phyloP scores from a whole-genome alignment of 2,888 invertebrate genomes.

The Heliconius aoede region DNA sequence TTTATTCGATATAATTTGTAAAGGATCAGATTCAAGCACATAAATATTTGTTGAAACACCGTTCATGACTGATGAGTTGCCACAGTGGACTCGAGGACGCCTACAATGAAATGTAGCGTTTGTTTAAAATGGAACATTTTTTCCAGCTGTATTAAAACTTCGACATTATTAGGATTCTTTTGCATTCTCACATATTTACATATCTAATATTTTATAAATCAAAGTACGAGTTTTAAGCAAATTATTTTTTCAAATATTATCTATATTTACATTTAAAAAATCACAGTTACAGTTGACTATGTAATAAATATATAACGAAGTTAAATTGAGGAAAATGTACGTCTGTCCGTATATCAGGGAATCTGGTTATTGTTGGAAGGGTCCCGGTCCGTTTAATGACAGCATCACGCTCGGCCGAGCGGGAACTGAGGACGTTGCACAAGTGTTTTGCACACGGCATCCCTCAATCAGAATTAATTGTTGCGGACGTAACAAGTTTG shows the following conservation, averaged over 20 bases:
- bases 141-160: too few relatives aligned
- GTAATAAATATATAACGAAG: neutral
- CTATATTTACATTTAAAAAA: neutral
- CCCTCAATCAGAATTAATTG: slow-evolving; percentile 63
- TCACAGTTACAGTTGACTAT: neutral
- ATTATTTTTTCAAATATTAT: too few relatives aligned
- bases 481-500: slow-evolving; percentile 39
- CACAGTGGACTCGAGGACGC: neutral
- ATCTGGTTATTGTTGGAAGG: slow-evolving; percentile 53
- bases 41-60: slow-evolving; percentile 41
- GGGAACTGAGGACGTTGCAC: slow-evolving; percentile 58
- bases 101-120: too few relatives aligned
- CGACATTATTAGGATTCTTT: too few relatives aligned
- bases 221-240: too few relatives aligned
- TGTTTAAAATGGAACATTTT: too few relatives aligned
- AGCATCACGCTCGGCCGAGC: slow-evolving; percentile 63
- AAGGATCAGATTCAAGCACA: slow-evolving; percentile 34
- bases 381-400: slow-evolving; percentile 52
- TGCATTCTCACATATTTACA: too few relatives aligned
- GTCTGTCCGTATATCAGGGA: slow-evolving; percentile 16
- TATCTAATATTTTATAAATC: too few relatives aligned
- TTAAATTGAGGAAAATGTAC: slow-evolving; percentile 12
- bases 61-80: neutral
- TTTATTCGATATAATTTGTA: slow-evolving; percentile 46
- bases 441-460: slow-evolving; percentile 57